phyloP scores from a whole-genome alignment of 2,113 vertebrate genomes.

The Melanocharis versteri region DNA sequence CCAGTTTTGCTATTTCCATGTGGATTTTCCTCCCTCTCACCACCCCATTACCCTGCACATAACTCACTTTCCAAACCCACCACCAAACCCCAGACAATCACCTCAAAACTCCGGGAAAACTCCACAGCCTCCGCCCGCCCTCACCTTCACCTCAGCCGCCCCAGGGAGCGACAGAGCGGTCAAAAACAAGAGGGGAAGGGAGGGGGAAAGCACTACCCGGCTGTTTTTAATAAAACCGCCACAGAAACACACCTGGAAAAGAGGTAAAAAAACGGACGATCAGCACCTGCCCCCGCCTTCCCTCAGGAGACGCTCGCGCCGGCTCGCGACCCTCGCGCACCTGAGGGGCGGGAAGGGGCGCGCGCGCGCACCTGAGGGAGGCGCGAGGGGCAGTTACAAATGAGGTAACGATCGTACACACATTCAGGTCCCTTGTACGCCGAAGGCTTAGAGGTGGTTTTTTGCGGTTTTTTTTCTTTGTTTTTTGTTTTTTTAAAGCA shows the following conservation, averaged over 20 bases:
- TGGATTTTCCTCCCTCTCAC: not conserved
- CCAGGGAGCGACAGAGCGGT: accelerated
- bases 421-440: no score
- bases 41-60: accelerated
- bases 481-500: no score
- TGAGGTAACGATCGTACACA: no score
- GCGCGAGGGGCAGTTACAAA: no score
- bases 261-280: not conserved
- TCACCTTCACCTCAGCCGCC: not conserved
- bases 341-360: not conserved
- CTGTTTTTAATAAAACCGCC: not conserved
- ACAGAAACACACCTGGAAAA: not conserved
- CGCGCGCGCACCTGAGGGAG: not conserved
- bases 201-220: accelerated
- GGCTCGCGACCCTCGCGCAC: not conserved
- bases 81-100: not conserved
- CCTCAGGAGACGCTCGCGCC: not conserved
- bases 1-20: accelerated
- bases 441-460: no score
- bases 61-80: not conserved
- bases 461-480: no score
- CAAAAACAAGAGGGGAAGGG: accelerated
- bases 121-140: no score
- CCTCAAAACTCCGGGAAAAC: not conserved
- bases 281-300: not conserved